A percentile compares a stretch with the other conserved stretches of the same genome.
Conservation (phyloP, 2,113 vertebrate genomes). For the Macheiramphus alcinus region DNA sequence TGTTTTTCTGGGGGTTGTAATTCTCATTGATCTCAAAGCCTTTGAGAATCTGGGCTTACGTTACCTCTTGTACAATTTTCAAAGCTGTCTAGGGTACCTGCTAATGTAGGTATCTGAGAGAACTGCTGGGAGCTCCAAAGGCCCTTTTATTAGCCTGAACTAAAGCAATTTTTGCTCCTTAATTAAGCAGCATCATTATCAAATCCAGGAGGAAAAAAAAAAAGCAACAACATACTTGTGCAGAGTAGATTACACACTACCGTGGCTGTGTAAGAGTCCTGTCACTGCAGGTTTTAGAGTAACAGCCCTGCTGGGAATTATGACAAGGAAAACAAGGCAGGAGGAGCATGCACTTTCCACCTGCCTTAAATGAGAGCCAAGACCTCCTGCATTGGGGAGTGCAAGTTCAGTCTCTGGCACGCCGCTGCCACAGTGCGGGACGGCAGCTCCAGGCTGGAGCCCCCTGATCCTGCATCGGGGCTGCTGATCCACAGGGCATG, state of each 20-base stretch:
- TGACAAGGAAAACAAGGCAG: not conserved
- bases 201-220: not conserved
- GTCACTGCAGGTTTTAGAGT: not conserved
- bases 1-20: not conserved
- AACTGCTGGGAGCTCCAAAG: not conserved
- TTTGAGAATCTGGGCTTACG: not conserved
- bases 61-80: not conserved
- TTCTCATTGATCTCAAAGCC: not conserved
- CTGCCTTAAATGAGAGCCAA: not conserved
- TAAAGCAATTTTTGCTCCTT: not conserved
- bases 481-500: not conserved
- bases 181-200: not conserved
- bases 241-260: not conserved
- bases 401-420: not conserved
- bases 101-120: not conserved
- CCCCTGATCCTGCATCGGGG: accelerated
- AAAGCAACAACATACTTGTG: not conserved
- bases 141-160: not conserved
- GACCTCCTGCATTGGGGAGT: not conserved
- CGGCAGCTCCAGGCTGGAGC: not conserved
- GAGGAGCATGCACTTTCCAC: not conserved
- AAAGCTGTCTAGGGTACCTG: not conserved
- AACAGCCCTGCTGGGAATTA: not conserved
- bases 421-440: not conserved
- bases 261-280: not conserved